These are phyloP conservation scores for Trigoniulus corallinus DNA, from an alignment of 1,140 invertebrate genomes.

Conservation along the genomic window DNA sequence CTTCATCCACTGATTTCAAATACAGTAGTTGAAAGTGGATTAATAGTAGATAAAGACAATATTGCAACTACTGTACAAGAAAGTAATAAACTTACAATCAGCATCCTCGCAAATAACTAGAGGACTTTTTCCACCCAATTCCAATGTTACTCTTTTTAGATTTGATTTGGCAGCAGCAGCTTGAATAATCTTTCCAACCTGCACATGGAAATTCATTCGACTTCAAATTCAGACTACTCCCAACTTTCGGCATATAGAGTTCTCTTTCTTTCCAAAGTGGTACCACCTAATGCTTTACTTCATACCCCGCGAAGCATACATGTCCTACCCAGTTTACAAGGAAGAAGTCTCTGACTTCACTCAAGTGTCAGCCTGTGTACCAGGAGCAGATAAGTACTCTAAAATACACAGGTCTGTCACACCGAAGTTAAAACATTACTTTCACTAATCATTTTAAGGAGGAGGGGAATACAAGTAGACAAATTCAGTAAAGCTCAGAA, in stretches of 20 bases:
- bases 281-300: not conserved
- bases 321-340: too few species aligned
- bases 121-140: slow-evolving; percentile 31
- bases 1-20: slow-evolving; percentile 47
- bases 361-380: too few species aligned
- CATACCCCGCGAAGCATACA: not conserved
- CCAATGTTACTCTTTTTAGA: slow-evolving; percentile 27
- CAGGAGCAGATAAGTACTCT: too few species aligned
- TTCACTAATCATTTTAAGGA: not conserved
- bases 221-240: not conserved
- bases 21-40: not conserved
- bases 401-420: too few species aligned
- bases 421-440: too few species aligned
- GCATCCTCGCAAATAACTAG: slow-evolving; percentile 28
- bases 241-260: not conserved
- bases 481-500: not conserved
- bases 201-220: too few species aligned
- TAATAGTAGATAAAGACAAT: not conserved
- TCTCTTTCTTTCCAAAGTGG: too few species aligned
- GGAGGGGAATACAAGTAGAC: not conserved
- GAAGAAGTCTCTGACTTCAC: too few species aligned
- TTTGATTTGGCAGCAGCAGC: slow-evolving; percentile 24
- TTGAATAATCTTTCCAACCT: slow-evolving; percentile 27
- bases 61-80: not conserved
- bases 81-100: slow-evolving; percentile 12